phyloP scores from a whole-genome alignment of 2,113 vertebrate genomes.

The Okapia johnstoni region DNA sequence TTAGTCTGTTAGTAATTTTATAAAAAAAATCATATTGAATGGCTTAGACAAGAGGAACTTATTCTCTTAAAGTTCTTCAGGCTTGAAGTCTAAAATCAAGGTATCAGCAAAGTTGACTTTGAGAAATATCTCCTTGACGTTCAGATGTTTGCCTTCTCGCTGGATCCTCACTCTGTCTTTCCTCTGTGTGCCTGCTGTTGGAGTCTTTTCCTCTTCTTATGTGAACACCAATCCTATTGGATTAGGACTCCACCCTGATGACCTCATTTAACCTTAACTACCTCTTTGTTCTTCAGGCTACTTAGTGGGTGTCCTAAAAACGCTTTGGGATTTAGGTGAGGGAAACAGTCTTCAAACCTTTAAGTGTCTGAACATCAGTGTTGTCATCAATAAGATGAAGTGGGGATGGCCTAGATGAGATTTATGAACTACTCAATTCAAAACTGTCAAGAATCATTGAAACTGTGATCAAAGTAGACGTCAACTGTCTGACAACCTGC shows the following conservation, averaged over 20 bases:
- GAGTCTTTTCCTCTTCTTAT: neutral
- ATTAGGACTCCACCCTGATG: neutral
- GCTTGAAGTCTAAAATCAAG: neutral
- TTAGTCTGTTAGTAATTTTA: rapidly evolving
- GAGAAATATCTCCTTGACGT: neutral
- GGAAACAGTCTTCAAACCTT: neutral
- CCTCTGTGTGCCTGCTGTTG: too few species aligned
- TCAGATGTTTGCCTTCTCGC: neutral
- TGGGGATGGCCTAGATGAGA: rapidly evolving
- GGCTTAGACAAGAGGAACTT: neutral
- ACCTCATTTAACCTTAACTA: neutral
- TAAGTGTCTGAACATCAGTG: neutral
- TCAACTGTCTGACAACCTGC: neutral
- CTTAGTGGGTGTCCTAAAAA: neutral
- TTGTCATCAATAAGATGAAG: neutral
- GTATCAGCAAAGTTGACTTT: neutral
- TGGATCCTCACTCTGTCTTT: neutral
- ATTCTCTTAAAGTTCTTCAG: neutral
- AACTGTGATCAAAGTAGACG: neutral
- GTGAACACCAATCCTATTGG: neutral
- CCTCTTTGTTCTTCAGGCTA: neutral
- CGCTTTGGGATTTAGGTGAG: neutral
- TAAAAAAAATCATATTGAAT: neutral
- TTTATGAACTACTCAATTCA: neutral
- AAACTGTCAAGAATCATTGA: neutral